Conservation (phyloP, 2,113 vertebrate genomes). For the Gallinago jamesoni region DNA sequence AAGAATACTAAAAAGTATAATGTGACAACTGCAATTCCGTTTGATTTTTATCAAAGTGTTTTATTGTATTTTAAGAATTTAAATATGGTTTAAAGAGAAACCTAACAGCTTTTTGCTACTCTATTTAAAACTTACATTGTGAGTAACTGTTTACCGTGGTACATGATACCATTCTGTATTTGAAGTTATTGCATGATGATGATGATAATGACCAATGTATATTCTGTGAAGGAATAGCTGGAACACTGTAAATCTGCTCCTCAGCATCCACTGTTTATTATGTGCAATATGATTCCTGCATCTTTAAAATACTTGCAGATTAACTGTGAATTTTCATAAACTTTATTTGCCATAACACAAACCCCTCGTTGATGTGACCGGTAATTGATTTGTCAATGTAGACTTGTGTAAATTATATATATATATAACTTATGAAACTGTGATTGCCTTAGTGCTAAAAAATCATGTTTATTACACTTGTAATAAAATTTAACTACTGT, state of each 20-base stretch:
- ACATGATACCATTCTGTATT: conserved; percentile 74
- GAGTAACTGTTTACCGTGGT: conserved; percentile 81
- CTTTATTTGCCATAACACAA: conserved; percentile 80
- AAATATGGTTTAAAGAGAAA: conserved; percentile 71
- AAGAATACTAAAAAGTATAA: conserved; percentile 83
- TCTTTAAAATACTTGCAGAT: conserved; percentile 79
- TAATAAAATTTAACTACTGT: conserved; percentile 77
- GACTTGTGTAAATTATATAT: conserved; percentile 74
- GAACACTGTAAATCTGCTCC: conserved; percentile 71
- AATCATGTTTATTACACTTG: conserved; percentile 72
- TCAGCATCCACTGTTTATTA: conserved; percentile 73
- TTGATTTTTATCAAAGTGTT: conserved; percentile 69
- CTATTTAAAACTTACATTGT: conserved; percentile 73
- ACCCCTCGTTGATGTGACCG: conserved; percentile 71
- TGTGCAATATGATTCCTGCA: conserved; percentile 87
- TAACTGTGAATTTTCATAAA: conserved; percentile 85
- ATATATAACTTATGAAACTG: conserved; percentile 77
- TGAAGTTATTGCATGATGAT: conserved; percentile 81
- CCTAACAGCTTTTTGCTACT: conserved; percentile 75
- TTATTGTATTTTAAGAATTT: conserved; percentile 67
- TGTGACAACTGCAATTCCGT: conserved; percentile 53
- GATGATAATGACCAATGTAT: conserved; percentile 76
- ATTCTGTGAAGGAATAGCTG: conserved; percentile 81
- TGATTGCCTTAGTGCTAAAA: conserved; percentile 74
- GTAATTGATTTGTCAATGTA: conserved; percentile 67